These are phyloP conservation scores for Cephus sareptanus DNA, from an alignment of 2,888 invertebrate genomes.

Conservation along the genomic window DNA sequence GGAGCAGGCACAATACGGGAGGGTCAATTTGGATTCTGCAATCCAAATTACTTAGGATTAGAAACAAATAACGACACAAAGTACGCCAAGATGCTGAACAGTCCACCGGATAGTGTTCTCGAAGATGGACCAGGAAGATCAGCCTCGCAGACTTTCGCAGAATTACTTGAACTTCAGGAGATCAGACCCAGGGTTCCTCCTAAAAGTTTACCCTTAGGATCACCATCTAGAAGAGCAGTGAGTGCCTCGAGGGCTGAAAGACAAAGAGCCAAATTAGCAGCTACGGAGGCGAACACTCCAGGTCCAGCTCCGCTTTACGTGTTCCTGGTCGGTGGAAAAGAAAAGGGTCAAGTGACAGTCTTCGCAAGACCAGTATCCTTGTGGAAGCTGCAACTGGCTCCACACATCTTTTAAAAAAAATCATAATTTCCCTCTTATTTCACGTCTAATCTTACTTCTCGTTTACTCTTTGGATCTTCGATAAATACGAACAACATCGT, in stretches of 20 bases:
- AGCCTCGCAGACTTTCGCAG: slow-evolving; percentile 58
- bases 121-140: slow-evolving; percentile 67
- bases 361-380: slow-evolving; percentile 82
- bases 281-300: slow-evolving; percentile 59
- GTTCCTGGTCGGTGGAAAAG: slow-evolving; percentile 82
- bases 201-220: slow-evolving; percentile 67
- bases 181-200: slow-evolving; percentile 64
- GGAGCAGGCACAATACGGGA: slow-evolving; percentile 56
- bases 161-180: slow-evolving; percentile 59
- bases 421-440: background rate
- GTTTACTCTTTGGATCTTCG: too few relatives aligned
- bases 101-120: slow-evolving; percentile 74
- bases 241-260: slow-evolving; percentile 71
- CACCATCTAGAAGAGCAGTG: slow-evolving; percentile 68
- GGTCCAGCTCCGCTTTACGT: slow-evolving; percentile 71
- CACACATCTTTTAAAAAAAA: slow-evolving; percentile 57
- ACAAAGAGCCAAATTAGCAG: slow-evolving; percentile 58
- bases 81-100: slow-evolving; percentile 69
- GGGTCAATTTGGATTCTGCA: slow-evolving; percentile 77
- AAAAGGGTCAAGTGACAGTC: slow-evolving; percentile 80
- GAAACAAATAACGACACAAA: slow-evolving; percentile 65
- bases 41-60: slow-evolving; percentile 80
- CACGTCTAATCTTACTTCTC: too few relatives aligned
- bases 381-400: slow-evolving; percentile 78
- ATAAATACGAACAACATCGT: too few relatives aligned